A percentile compares a stretch with the other conserved stretches of the same genome.
Conservation (phyloP, 2,113 vertebrate genomes). For the Campylomormyrus numenius region DNA sequence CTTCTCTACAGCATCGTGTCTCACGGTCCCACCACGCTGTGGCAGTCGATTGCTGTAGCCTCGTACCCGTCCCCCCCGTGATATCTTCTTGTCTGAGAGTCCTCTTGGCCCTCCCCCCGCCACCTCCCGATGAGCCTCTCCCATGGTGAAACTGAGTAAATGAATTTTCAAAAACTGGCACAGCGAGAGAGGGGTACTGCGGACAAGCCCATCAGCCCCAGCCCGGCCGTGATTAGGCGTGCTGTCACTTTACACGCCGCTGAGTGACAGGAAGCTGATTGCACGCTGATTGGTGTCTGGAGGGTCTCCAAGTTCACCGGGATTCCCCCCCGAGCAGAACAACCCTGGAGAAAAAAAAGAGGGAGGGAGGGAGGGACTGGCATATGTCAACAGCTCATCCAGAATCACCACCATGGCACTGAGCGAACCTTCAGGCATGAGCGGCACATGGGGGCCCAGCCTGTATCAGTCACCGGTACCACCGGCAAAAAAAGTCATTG, state of each 20-base stretch:
- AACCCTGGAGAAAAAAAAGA: slow-evolving; percentile 1
- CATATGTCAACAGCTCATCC: background rate
- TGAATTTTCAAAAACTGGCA: slow-evolving; percentile 4
- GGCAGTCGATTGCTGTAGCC: slow-evolving; percentile 58
- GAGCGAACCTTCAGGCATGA: background rate
- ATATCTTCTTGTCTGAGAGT: slow-evolving; percentile 58
- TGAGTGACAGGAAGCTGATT: slow-evolving; percentile 84
- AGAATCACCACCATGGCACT: background rate
- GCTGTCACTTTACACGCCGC: slow-evolving; percentile 63
- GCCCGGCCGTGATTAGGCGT: slow-evolving; percentile 75
- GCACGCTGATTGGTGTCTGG: slow-evolving; percentile 72
- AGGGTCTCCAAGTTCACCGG: slow-evolving; percentile 74
- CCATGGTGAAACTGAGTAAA: slow-evolving; percentile 19
- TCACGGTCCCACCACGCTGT: slow-evolving; percentile 54
- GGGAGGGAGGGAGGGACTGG: background rate
- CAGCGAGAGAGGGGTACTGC: slow-evolving; percentile 12
- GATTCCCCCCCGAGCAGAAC: slow-evolving; percentile 27
- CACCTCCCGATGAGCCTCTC: slow-evolving; percentile 32
- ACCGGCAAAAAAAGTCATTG: background rate
- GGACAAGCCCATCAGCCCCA: slow-evolving; percentile 70
- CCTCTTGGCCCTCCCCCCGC: slow-evolving; percentile 57
- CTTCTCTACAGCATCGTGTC: slow-evolving; percentile 67
- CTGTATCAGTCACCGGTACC: background rate
- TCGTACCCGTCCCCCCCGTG: slow-evolving; percentile 70
- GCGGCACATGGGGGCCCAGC: background rate